These are phyloP conservation scores for Sarotherodon lohbergeri DNA, from an alignment of 2,113 vertebrate species.

Conservation along the genomic window DNA sequence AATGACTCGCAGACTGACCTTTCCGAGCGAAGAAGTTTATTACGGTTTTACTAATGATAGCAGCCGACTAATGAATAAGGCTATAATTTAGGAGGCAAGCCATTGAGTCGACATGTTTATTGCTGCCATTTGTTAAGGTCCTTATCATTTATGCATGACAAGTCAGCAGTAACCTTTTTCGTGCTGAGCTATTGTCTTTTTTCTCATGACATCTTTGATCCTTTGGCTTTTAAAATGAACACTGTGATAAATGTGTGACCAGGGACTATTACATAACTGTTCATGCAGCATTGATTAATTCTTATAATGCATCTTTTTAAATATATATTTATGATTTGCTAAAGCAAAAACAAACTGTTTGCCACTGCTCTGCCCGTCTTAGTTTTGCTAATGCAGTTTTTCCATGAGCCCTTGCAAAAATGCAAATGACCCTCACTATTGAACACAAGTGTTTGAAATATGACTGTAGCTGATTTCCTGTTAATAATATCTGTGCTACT, in stretches of 20 bases:
- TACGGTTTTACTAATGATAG: conserved; percentile 52
- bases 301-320: neutral
- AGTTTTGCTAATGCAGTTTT: conserved; percentile 7
- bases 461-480: conserved; percentile 5
- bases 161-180: conserved; percentile 54
- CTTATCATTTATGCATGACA: conserved; percentile 66
- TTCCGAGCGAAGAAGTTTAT: conserved; percentile 38
- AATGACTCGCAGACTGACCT: conserved; percentile 40
- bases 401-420: conserved; percentile 43
- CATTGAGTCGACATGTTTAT: conserved; percentile 65
- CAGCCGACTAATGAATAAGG: conserved; percentile 58
- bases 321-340: neutral
- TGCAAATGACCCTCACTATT: conserved; percentile 5
- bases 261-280: neutral
- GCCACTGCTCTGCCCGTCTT: neutral
- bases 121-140: conserved; percentile 49
- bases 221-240: conserved; percentile 43
- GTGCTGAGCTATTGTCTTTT: conserved; percentile 39
- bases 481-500: conserved; percentile 5
- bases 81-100: conserved; percentile 71
- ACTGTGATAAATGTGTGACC: conserved; percentile 68
- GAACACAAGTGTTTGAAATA: conserved; percentile 31
- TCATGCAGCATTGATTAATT: neutral
- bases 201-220: conserved; percentile 27
- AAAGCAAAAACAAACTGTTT: neutral